These are phyloP conservation scores for Cepaea hortensis DNA, from an alignment of 2,888 invertebrate species.

Conservation along the genomic window DNA sequence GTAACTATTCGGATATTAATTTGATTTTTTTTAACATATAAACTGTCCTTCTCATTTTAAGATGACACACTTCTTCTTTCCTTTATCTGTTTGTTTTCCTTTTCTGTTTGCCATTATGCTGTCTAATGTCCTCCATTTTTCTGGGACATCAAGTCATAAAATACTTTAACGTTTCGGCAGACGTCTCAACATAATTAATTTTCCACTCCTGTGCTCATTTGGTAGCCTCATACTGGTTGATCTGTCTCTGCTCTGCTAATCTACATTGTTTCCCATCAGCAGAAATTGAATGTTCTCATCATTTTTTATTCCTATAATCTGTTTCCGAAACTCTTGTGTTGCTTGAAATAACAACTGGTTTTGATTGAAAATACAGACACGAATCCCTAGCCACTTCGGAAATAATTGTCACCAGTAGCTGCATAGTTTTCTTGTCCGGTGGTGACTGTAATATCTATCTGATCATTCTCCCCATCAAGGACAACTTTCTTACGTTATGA, in stretches of 20 bases:
- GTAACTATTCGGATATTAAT: no score
- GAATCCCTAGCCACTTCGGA: slow-evolving; percentile 99
- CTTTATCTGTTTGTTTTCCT: no score
- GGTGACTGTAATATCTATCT: slow-evolving; percentile 99
- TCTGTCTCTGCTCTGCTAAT: slow-evolving; percentile 95
- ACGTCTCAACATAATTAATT: slow-evolving; percentile 99
- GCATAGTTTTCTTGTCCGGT: slow-evolving; percentile 91
- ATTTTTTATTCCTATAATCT: slow-evolving; percentile 91
- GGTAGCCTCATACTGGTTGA: slow-evolving; percentile 87
- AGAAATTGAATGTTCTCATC: slow-evolving; percentile 97
- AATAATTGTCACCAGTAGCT: slow-evolving; percentile 94
- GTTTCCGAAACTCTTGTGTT: slow-evolving; percentile 90
- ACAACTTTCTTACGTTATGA: slow-evolving; percentile 99
- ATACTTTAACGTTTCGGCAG: slow-evolving; percentile 87
- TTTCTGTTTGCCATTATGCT: no score
- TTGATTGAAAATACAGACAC: slow-evolving; percentile 99
- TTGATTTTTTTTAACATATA: no score
- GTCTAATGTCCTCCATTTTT: no score
- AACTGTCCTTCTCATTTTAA: no score
- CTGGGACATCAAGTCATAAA: no score
- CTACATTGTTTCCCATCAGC: slow-evolving; percentile 98
- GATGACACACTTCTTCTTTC: no score
- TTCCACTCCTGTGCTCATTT: slow-evolving; percentile 94
- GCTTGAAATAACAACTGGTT: slow-evolving; percentile 98
- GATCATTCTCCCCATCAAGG: slow-evolving; percentile 97